phyloP scores from a whole-genome alignment of 2,888 invertebrate genomes.

The Ormyrus nitidulus region DNA sequence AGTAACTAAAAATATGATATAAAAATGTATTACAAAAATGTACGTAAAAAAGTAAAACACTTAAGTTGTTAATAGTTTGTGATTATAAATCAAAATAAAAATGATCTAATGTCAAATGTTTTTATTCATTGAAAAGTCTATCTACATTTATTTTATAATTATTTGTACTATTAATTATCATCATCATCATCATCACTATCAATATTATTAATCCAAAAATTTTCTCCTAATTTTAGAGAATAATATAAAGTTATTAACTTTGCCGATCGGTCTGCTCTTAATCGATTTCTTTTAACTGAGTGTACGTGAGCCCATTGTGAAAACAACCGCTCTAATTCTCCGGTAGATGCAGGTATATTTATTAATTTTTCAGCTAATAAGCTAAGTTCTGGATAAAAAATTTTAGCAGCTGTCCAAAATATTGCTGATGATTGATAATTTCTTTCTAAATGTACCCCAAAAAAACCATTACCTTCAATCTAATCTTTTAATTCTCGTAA shows the following conservation, averaged over 20 bases:
- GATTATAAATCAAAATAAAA: too few relatives aligned
- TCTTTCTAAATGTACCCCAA: constrained; percentile 3
- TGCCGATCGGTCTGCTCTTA: constrained; percentile 3
- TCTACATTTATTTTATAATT: neutral
- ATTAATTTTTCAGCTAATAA: constrained; percentile 3
- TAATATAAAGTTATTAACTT: constrained; percentile 31
- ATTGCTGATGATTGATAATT: neutral
- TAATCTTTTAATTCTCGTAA: constrained; percentile 3
- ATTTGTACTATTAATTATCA: neutral
- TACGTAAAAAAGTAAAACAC: neutral
- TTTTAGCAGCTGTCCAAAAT: constrained; percentile 11
- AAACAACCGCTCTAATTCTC: constrained; percentile 23
- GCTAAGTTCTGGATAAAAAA: neutral
- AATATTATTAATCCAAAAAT: constrained; percentile 2
- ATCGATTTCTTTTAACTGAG: constrained; percentile 21
- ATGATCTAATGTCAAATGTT: too few relatives aligned
- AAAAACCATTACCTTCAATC: constrained; percentile 12
- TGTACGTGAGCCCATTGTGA: constrained; percentile 30
- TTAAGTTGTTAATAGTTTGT: too few relatives aligned
- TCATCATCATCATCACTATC: neutral
- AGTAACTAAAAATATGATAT: too few relatives aligned
- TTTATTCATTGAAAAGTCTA: too few relatives aligned
- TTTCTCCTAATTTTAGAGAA: neutral
- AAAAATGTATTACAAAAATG: neutral
- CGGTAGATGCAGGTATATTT: constrained; percentile 18